Base-by-base conservation (phyloP, 2,797 vertebrate genomes). In the Allobates femoralis region DNA sequence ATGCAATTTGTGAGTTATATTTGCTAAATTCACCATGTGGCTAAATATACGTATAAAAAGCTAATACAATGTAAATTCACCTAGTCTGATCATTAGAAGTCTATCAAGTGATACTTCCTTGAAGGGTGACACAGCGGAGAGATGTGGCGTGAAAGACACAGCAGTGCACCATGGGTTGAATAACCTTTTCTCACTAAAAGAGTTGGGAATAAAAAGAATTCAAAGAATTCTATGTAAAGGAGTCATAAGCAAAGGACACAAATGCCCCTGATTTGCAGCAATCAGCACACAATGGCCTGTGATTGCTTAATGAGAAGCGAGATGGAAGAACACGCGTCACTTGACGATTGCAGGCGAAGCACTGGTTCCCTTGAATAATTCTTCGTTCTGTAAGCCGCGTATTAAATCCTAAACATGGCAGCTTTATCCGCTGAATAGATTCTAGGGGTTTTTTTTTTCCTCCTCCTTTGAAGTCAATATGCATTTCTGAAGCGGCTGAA, bases 281-380 rank as follows among this genome's bases (percentile, higher is more conserved):
- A 87, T 87, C 86, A 84, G 67, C 28, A 79, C 66, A 87, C 86
- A 87, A 84, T 84, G 66, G 66, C 37, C 55, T 79, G 66, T 87
- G 86, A 87, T 87, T 84, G 86, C 86, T 74, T 74, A 79, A 81
- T 86, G 71, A 77, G 67, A 30, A 77, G 41, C 6, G 41, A 51
- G 32, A 46, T 66, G 41, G 71, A 46, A 78, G 73, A 76, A 78
- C 71, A 8, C 34, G 16, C 83, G 34, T 84, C 81, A 84, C 53
- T 79, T 30, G 77, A 46, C 30, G 62, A 79, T 15, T 78, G 74
- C 66, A 71, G 74, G 53, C 82, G 51, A 86, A 78, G 21, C n/a
- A 55, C 34, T 30, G 23, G 55, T 51, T 84, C 41, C 23, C 32
- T 5, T 62, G 51, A 83, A 69, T 78, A 58, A 69, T 83, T 78